These are phyloP conservation scores for Thunnus thynnus DNA, from an alignment of 2,113 vertebrate species.

Conservation along the genomic window DNA sequence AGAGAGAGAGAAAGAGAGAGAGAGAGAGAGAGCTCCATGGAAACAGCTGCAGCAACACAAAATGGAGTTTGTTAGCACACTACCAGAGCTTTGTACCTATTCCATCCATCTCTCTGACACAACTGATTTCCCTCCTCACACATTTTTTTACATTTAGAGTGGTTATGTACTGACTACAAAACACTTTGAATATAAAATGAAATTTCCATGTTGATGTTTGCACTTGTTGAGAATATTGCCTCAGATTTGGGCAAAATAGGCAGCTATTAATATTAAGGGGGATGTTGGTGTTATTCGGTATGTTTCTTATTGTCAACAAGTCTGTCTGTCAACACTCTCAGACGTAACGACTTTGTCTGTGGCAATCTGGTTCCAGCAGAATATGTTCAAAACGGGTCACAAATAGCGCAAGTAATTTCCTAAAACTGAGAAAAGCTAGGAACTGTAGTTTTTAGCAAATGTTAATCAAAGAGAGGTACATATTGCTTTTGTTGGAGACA, in stretches of 20 bases:
- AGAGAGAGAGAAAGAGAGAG: constrained; percentile 35
- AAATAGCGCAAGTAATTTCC: neutral
- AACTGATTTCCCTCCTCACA: constrained; percentile 57
- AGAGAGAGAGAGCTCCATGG: constrained; percentile 78
- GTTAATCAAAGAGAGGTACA: neutral
- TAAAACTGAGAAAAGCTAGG: neutral
- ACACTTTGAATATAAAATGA: constrained; percentile 54
- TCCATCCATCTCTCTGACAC: constrained; percentile 67
- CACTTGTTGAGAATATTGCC: constrained; percentile 40
- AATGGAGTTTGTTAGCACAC: constrained; percentile 81
- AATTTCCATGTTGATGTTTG: constrained; percentile 50
- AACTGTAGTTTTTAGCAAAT: neutral
- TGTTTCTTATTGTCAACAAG: constrained; percentile 14
- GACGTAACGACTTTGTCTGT: neutral
- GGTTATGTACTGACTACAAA: constrained; percentile 30
- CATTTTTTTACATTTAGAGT: constrained; percentile 62
- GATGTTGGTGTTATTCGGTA: neutral
- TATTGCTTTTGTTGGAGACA: neutral
- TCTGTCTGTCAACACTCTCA: neutral
- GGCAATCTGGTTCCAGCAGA: neutral
- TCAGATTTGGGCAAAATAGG: constrained; percentile 25
- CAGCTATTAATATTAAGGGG: constrained; percentile 23
- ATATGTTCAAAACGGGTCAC: constrained; percentile 1
- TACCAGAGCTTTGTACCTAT: constrained; percentile 71
- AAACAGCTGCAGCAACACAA: constrained; percentile 82